phyloP scores from a whole-genome alignment of 2,113 vertebrate genomes.

The Mormyrus iriodes region DNA sequence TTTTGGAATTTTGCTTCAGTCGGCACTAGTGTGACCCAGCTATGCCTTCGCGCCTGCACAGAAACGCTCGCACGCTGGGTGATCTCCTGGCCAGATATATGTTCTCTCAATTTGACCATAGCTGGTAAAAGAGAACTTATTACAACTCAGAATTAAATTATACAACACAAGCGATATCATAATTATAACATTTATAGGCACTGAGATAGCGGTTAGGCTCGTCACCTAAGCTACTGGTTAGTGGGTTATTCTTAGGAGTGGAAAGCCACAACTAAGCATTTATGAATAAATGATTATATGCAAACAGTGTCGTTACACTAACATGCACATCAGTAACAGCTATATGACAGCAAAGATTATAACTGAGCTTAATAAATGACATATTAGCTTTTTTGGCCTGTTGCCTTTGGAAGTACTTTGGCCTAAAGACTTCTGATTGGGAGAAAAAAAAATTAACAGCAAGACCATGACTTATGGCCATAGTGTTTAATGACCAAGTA shows the following conservation, averaged over 20 bases:
- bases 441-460: conserved; percentile 25
- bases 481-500: conserved; percentile 43
- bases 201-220: not conserved
- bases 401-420: conserved; percentile 30
- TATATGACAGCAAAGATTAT: not conserved
- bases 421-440: conserved; percentile 33
- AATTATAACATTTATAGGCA: not conserved
- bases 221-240: not conserved
- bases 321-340: not conserved
- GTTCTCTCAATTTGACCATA: not conserved
- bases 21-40: not conserved
- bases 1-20: not conserved
- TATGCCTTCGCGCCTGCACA: not conserved
- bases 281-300: not conserved
- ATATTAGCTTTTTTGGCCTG: conserved; percentile 15
- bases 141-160: not conserved
- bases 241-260: not conserved
- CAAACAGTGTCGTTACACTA: not conserved
- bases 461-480: conserved; percentile 50
- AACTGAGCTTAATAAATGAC: conserved; percentile 19
- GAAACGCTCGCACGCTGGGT: not conserved
- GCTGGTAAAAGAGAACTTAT: not conserved
- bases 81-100: not conserved
- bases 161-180: not conserved
- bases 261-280: not conserved